A percentile compares a stretch with the other conserved stretches of the same genome.
phyloP scores from a whole-genome alignment of 2,113 vertebrate species.

The Grantiella picta region DNA sequence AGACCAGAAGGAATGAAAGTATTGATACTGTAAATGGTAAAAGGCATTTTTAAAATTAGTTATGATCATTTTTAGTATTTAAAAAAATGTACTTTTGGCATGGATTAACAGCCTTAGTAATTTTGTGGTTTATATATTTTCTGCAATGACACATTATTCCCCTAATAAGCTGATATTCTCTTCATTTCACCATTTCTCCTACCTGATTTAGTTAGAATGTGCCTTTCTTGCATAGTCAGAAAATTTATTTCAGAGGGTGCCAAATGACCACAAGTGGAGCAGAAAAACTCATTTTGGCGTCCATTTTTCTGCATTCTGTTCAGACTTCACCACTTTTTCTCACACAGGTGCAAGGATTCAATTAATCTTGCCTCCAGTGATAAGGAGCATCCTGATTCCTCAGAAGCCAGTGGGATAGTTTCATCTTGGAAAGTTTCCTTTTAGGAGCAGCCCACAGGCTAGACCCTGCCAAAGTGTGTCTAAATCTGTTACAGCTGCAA shows the following conservation, averaged over 20 bases:
- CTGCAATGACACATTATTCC: background rate
- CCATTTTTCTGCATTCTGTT: background rate
- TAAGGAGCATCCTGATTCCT: background rate
- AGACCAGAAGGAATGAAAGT: background rate
- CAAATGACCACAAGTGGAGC: background rate
- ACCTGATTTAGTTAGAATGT: background rate
- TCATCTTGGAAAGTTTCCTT: background rate
- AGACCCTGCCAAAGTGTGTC: background rate
- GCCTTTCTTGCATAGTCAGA: background rate
- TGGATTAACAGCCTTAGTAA: background rate
- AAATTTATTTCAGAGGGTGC: background rate
- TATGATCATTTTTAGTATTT: background rate
- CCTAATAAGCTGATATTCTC: background rate
- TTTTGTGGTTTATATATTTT: background rate
- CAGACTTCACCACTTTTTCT: background rate
- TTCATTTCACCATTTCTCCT: background rate
- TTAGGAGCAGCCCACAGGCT: background rate
- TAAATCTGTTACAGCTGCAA: background rate
- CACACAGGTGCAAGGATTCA: background rate
- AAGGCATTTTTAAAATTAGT: background rate
- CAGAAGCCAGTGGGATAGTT: background rate
- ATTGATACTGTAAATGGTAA: background rate
- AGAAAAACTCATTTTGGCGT: background rate
- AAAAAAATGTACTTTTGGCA: background rate
- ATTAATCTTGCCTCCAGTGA: background rate